Base-by-base conservation (phyloP, 2,113 vertebrate species). In the Brachypodius melanocephalos region DNA sequence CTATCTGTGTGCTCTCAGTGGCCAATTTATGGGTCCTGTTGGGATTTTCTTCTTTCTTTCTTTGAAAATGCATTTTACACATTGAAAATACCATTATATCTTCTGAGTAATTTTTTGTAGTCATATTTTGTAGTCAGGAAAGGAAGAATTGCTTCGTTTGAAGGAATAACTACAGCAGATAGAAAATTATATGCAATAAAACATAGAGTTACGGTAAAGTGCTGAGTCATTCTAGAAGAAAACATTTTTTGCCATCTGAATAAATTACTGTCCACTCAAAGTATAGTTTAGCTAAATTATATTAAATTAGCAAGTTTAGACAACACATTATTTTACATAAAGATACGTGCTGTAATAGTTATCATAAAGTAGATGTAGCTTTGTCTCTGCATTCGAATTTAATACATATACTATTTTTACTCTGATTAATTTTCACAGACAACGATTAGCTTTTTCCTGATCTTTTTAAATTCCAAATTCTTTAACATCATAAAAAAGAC, bases 391-490 rank as follows among this genome's bases (percentile, higher is more conserved):
- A 63, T 42, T 28, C 69, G 40, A 81, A 76, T 89, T 93, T 79
- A 78, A 55, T n/a, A 36, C 24, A 18, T 62, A 58, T 10, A 22
- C 82, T 8, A 25, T 26, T 77, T 85, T 88, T 95, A 92, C 69
- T 93, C 42, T 88, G 51, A 18, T 67, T 69, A 87, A 88, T 97
- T 95, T 88, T 95, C 89, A 89, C 74, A 90, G 48, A 94, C 95
- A 96, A 90, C 91, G 89, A 94, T 69, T 90, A 89, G 77, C 72
- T 96, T 96, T 95, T 86, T 93, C 57, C 81, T 83, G 61, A 91
- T 97, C 69, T 96, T 96, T 75, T 52, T 63, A 52, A 96, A 97
- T 96, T 94, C 89, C 49, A 95, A 90, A 96, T 90, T 97, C 78
- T 96, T 89, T 93, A 97, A 91, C 79, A 87, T 94, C 65, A 87